phyloP scores from a whole-genome alignment of 2,797 vertebrate species.

The Syngnathus acus region DNA sequence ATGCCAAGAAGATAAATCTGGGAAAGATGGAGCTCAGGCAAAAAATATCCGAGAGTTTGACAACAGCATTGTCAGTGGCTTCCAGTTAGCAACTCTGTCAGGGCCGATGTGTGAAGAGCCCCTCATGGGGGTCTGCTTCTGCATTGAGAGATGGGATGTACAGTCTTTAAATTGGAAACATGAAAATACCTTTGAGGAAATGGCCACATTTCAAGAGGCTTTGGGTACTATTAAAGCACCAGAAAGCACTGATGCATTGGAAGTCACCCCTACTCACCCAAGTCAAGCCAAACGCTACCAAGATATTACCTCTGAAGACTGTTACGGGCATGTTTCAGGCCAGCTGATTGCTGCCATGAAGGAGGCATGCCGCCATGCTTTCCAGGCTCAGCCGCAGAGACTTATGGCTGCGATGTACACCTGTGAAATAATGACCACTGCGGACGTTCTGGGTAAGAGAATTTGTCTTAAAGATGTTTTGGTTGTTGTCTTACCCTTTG shows the following conservation, averaged over 20 bases:
- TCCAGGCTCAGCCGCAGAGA: constrained; percentile 87
- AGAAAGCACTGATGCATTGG: background rate
- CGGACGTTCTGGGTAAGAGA: constrained; percentile 88
- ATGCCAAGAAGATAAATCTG: constrained; percentile 18
- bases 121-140: constrained; percentile 94
- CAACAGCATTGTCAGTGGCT: constrained; percentile 91
- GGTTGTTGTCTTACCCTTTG: background rate
- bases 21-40: constrained; percentile 33
- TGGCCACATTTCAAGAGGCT: constrained; percentile 6
- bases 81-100: constrained; percentile 86
- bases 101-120: constrained; percentile 97
- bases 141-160: constrained; percentile 83
- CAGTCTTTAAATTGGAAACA: constrained; percentile 37
- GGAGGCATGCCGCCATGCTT: constrained; percentile 84
- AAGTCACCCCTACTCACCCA: background rate
- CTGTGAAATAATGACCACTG: constrained; percentile 92
- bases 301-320: constrained; percentile 62
- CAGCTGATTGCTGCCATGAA: constrained; percentile 94
- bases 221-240: background rate
- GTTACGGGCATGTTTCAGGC: constrained; percentile 88
- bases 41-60: constrained; percentile 73
- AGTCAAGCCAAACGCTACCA: constrained; percentile 37
- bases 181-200: constrained; percentile 4
- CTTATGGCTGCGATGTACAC: constrained; percentile 98
- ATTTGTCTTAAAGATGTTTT: background rate